Base-by-base conservation (phyloP, 2,888 invertebrate genomes). In the Orthosia gracilis region DNA sequence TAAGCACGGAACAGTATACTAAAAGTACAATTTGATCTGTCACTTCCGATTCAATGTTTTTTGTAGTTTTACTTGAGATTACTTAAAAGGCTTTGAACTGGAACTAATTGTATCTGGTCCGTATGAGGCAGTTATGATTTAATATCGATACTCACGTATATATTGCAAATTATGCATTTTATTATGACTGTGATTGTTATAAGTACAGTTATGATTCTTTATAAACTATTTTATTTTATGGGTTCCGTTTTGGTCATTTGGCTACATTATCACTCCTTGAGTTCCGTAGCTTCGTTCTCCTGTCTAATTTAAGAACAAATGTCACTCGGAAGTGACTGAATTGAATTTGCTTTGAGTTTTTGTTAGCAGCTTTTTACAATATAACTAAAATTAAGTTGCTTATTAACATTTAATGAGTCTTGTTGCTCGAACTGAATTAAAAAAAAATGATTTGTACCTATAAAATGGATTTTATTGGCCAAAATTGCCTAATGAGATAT, bases 31-130 rank as follows among this genome's bases (percentile, higher is more conserved):
- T 55, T 59, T 23, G 7, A n/a, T 26, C 54, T 63, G 47, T 59
- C n/a, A 69, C 49, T 80, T 80, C 66, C 61, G 52, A 50, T 47
- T 61, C 45, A 52, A 47, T 26, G 52, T 54, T 54, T 65, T 40
- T 67, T 62, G 69, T 69, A 2, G 79, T 82, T 82, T 45, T 62
- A 63, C 79, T 82, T 84, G 79, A 72, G 59, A 70, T 68, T 23
- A 64, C 65, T 18, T n/a, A 68, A 73, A 79, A 63, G 74, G 65
- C n/a, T 3, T 26, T 61, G 47, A 79, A 26, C 49, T 61, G 63
- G 17, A 62, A 49, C 18, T 49, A 31, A 55, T 26, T 50, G 26
- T 45, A 58, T 69, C 26, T 21, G 58, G 66, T 70, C 15, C 50
- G 57, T 40, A n/a, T 21, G 15, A 9, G 9, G 50, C 13, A 18